phyloP scores from a whole-genome alignment of 2,113 vertebrate species.

The Nothocercus nigrocapillus region DNA sequence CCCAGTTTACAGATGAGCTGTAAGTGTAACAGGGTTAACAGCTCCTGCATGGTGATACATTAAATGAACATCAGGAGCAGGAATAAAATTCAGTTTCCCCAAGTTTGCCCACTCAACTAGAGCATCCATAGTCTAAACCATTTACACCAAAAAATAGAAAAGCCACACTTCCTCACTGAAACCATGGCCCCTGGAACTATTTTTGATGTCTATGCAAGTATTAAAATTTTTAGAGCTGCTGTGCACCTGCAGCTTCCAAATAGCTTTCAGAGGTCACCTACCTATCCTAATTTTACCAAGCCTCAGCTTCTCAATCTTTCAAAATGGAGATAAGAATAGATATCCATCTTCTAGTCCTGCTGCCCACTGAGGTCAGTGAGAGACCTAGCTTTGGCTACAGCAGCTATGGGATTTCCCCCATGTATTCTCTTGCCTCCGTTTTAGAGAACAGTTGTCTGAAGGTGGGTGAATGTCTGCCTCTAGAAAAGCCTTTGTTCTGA shows the following conservation, averaged over 20 bases:
- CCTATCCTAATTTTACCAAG: constrained; percentile 22
- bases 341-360: constrained; percentile 4
- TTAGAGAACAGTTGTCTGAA: constrained; percentile 6
- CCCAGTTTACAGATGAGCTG: constrained; percentile 14
- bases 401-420: neutral
- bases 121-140: constrained; percentile 15
- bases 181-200: neutral
- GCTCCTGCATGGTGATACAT: constrained; percentile 5
- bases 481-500: constrained; percentile 28
- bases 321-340: constrained; percentile 43
- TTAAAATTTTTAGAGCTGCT: constrained; percentile 2
- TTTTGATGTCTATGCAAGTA: constrained; percentile 33
- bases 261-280: constrained; percentile 24
- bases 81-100: constrained; percentile 13
- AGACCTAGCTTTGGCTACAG: neutral
- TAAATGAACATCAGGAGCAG: neutral
- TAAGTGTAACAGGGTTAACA: constrained; percentile 26
- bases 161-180: neutral
- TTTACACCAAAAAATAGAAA: neutral
- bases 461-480: neutral
- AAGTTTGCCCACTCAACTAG: neutral
- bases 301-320: constrained; percentile 1
- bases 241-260: constrained; percentile 44
- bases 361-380: neutral
- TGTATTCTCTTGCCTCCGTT: constrained; percentile 11